Evolutionary conservation across 2,888 invertebrate species (phyloP), one percentile per base, ranked within the genome.

Genomic region (Tetragonula carbonaria): DNA sequence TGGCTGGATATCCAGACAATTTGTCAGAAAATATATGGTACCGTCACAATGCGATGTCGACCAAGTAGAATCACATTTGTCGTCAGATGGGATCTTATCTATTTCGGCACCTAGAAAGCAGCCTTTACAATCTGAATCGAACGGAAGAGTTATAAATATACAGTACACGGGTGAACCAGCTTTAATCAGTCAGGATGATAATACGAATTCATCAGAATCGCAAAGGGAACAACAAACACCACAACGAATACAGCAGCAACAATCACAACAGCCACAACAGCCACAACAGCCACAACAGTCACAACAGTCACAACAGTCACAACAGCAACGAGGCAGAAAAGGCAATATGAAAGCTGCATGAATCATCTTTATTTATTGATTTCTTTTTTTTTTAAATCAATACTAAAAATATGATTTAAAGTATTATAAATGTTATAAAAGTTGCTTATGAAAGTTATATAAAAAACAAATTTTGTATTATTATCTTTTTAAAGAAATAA

Each of bases 21-120:
- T 98, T 93, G 96, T 95, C 3, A 96, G 98, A 86, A 95, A 96
- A 70, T 97, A 97, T 92, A 95, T 97, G 87, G 95, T 97, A 65
- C 97, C 97, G 0, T 95, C 96, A 90, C 95, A 95, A 73, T 95
- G 95, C 79, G 97, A 98, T 78, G 96, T 97, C n/a, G 96, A 96
- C 13, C 96, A 96, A 86, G 96, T 98, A 0, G 95, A 96, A 74
- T 98, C 98, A 79, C 96, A 96, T 0, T 95, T 98, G 38, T 98
- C 98, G 1, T 97, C 97, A 0, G 98, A 98, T 93, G 98, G 98
- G 14, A 96, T 98, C 45, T 95, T 97, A 76, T 97, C 97, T 4
- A 96, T 98, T 66, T 96, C 96, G 0, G 97, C 97, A 0, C 97
- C 97, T 0, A 96, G 97, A 91, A 96, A 96, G 83, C 94, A 92